A percentile compares a stretch with the other conserved stretches of the same genome.
Evolutionary conservation across 2,797 vertebrate genomes (phyloP).

Genomic region (Carduelis carduelis): DNA sequence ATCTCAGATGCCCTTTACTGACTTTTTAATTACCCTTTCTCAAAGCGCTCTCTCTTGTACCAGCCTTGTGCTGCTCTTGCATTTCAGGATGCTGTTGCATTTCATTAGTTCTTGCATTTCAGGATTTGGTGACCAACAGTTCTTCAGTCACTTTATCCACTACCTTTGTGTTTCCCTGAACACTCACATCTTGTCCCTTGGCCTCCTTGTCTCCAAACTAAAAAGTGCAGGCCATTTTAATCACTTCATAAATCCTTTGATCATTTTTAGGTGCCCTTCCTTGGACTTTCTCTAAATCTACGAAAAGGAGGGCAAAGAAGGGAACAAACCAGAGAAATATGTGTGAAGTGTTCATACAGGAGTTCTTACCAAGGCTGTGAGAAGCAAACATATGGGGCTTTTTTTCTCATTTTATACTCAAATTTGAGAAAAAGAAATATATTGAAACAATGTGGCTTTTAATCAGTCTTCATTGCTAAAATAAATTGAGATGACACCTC

Average conservation of each 20-base stretch:
- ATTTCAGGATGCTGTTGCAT: not conserved
- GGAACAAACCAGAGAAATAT: not conserved
- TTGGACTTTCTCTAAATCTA: not conserved
- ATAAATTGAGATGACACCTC: not conserved
- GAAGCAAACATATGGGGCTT: fast-evolving
- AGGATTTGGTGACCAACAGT: not conserved
- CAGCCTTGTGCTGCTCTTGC: not conserved
- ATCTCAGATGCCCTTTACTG: not conserved
- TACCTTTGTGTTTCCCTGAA: not conserved
- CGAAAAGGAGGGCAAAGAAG: not conserved
- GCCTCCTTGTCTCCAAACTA: not conserved
- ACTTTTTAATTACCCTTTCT: not conserved
- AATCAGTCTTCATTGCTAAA: not conserved
- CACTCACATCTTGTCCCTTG: not conserved
- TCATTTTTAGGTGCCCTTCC: not conserved
- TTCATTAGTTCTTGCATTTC: not conserved
- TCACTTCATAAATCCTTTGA: not conserved
- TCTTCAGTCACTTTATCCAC: not conserved
- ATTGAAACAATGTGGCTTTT: not conserved
- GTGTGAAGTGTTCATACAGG: not conserved
- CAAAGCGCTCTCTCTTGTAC: not conserved
- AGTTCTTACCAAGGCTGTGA: not conserved
- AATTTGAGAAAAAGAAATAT: not conserved
- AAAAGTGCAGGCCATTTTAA: not conserved
- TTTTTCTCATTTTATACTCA: not conserved